Evolutionary conservation across 2,888 invertebrate genomes (phyloP), one percentile per base, ranked within the genome.

Genomic region (Chalcis sispes): DNA sequence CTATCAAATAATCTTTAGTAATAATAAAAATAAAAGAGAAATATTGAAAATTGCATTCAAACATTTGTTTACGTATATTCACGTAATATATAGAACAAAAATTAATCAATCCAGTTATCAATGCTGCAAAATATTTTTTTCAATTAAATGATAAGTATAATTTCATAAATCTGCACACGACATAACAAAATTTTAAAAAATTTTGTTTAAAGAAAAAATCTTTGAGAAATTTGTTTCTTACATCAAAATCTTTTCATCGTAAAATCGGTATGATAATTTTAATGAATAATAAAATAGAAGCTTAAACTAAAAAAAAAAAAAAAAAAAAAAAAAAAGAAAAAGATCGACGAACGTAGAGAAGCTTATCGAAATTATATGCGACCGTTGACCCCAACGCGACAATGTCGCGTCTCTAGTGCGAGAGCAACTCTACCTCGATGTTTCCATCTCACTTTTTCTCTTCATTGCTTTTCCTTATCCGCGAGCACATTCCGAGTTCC

Each of bases 311-410:
- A 36, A 10, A 36, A 36, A 36, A 36, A 36, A 10, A 36, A 36
- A 36, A 7, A 36, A 36, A 10, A 7, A 36, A 36, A 36, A 10
- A 36, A 36, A 36, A 36, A 7, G 10, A 36, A 36, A 36, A 46
- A 50, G 20, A 50, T 20, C 18, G 20, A 4, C 50, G 18, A 20
- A 20, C 20, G 3, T 50, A 20, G n/a, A 52, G 8, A 15, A 8
- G 20, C 52, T 65, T 75, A 52, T 69, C 59, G 70, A 54, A 72
- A 76, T 67, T 56, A 62, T 40, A 46, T 40, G 36, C 72, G 77
- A 65, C 64, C 52, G 52, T 73, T 73, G 64, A 70, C 73, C 65
- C 69, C 42, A 13, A 64, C 36, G 54, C 52, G 62, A 62, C 61
- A 40, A 62, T 62, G 71, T 52, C 40, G 40, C 20, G 69, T 4